Evolutionary conservation across 2,797 vertebrate species (phyloP).

Genomic region (Sebastes iracundus): DNA sequence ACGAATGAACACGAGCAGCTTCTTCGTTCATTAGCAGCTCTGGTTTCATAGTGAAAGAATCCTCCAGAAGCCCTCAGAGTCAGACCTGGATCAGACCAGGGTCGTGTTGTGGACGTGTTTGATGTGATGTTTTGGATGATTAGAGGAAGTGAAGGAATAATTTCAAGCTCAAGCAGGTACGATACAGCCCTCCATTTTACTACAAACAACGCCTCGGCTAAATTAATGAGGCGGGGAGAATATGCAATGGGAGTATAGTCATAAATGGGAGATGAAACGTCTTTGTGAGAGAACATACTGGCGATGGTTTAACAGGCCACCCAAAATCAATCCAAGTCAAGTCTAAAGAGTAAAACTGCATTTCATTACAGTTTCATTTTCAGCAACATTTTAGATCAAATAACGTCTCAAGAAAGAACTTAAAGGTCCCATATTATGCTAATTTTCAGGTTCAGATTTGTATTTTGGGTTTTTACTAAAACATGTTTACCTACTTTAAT

Average conservation of each 20-base stretch:
- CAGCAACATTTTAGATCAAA: neutral
- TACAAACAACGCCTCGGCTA: neutral
- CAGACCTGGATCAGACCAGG: neutral
- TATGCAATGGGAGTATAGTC: neutral
- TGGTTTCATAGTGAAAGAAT: neutral
- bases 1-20: neutral
- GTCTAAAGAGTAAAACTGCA: no score
- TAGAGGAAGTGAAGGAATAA: constrained; percentile 16
- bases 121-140: neutral
- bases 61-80: neutral
- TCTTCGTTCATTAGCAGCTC: neutral
- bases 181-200: constrained; percentile 9
- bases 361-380: neutral
- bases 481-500: no score
- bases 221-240: constrained; percentile 25
- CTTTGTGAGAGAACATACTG: neutral
- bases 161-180: constrained; percentile 19
- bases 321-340: no score
- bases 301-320: neutral
- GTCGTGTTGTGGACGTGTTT: neutral
- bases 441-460: no score
- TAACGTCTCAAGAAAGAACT: no score
- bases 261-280: neutral
- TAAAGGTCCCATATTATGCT: no score
- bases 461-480: no score